Base-by-base conservation (phyloP, 2,797 vertebrate genomes). In the Eidolon dupreanum region DNA sequence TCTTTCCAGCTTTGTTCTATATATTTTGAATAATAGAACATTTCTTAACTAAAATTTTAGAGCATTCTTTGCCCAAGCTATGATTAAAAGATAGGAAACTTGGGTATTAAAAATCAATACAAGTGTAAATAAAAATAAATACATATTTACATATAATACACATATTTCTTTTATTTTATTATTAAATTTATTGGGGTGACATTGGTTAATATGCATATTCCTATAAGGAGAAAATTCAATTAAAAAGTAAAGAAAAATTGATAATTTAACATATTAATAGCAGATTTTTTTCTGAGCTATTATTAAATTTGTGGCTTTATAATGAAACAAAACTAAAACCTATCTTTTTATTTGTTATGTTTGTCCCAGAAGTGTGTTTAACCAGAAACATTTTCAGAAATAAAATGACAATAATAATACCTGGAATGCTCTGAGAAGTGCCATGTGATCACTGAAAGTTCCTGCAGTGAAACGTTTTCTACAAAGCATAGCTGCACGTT, bases 401-500 rank as follows among this genome's bases (percentile, higher is more conserved):
- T 13, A 33, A 93, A 96, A 65, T 28, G 28, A 79, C 24, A 88
- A 63, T 33, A 33, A 41, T 22, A 75, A 59, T 98, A 99, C 99
- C 99, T 99, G 99, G 88, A 99, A 99, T 66, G 99, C 99, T 97
- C 99, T 98, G 57, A 99, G 99, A 92, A 99, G 98, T 5, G 99
- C 99, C 99, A 99, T 99, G 97, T 99, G 99, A 97, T 99, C 99
- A 68, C 99, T 99, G 97, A 99, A 99, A 3, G 99, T 99, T 96
- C 98, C 99, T 0, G 99, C 99, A 8, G 99, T 97, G 75, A 99
- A 99, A 24, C 98, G 98, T 43, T 99, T 99, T 94, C 99, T 99
- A 73, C 99, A 99, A 57, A 99, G 98, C 98, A 99, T 98, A 41
- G 99, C 99, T n/a, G 99, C 99, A 65, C 98, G 99, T 97, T 99